Base-by-base conservation (phyloP, 2,797 vertebrate genomes). In the Limnodromus scolopaceus region DNA sequence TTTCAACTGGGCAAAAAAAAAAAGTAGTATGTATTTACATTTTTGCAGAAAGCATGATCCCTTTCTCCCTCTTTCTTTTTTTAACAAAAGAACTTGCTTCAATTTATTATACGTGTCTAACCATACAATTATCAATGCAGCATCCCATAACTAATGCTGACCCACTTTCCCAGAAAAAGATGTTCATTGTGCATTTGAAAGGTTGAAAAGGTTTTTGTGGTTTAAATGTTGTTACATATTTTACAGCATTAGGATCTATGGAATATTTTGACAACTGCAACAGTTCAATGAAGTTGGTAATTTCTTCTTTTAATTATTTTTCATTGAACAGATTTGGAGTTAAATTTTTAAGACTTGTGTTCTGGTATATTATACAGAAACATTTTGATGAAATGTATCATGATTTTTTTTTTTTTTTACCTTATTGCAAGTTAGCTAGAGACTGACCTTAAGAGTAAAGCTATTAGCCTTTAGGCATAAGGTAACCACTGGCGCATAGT, bases 231-330 rank as follows among this genome's bases (percentile, higher is more conserved):
- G 99, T 99, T 99, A 99, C 99, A 99, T 99, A 99, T 99, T 99
- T 99, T 99, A 98, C 99, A 99, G 99, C 99, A 99, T 99, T 99
- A 99, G 98, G 98, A 99, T 99, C 99, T 99, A 99, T 99, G 99
- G 99, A 99, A 99, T 99, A 99, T 99, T 99, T 99, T 99, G 99
- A 99, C 99, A 99, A 98, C 98, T 98, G 98, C 99, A 98, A 98
- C 99, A 99, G 99, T 99, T 99, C 99, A 99, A 99, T 99, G 98
- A 99, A 98, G 98, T 99, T 99, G 99, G 99, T 99, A 99, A 99
- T 99, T 99, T 98, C 98, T 98, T 98, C 98, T 98, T 99, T 99
- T 98, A 99, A 99, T 99, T 99, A 98, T 99, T 99, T 98, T 99
- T 99, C 98, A 99, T 98, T 98, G 98, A 98, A 98, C 98, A 98